Conservation (phyloP, 2,113 vertebrate genomes). For the Boleophthalmus pectinirostris region DNA sequence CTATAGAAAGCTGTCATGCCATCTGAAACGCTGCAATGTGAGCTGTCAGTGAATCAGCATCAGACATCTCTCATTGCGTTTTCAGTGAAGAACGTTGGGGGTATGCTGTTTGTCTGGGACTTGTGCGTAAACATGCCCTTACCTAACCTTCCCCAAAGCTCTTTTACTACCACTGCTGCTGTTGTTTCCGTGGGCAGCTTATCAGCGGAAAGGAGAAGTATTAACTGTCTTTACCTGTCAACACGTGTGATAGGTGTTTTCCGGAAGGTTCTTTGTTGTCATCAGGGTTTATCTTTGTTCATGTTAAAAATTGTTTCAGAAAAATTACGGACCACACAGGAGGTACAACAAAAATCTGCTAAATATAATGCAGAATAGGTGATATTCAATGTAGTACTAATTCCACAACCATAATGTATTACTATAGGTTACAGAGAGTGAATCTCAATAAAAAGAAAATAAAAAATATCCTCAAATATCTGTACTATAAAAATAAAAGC, state of each 20-base stretch:
- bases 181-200: slow-evolving; percentile 3
- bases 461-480: too few species aligned
- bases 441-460: too few species aligned
- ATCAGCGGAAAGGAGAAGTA: slow-evolving; percentile 7
- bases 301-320: too few species aligned
- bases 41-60: not conserved
- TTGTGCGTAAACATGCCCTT: slow-evolving; percentile 1
- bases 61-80: not conserved
- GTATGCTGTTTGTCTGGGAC: not conserved
- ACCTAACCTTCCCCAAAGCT: not conserved
- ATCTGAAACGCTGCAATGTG: not conserved
- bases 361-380: too few species aligned
- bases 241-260: slow-evolving; percentile 7
- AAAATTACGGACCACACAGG: too few species aligned
- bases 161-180: slow-evolving; percentile 6
- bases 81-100: not conserved
- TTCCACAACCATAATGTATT: too few species aligned
- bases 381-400: too few species aligned
- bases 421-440: too few species aligned
- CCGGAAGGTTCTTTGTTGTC: slow-evolving; percentile 1
- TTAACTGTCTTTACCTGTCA: slow-evolving; percentile 8
- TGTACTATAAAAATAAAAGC: too few species aligned
- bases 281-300: not conserved
- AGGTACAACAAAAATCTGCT: too few species aligned
- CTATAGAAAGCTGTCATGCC: too few species aligned